Evolutionary conservation across 2,888 invertebrate genomes (phyloP).

Genomic region (Drosophila cognata): DNA sequence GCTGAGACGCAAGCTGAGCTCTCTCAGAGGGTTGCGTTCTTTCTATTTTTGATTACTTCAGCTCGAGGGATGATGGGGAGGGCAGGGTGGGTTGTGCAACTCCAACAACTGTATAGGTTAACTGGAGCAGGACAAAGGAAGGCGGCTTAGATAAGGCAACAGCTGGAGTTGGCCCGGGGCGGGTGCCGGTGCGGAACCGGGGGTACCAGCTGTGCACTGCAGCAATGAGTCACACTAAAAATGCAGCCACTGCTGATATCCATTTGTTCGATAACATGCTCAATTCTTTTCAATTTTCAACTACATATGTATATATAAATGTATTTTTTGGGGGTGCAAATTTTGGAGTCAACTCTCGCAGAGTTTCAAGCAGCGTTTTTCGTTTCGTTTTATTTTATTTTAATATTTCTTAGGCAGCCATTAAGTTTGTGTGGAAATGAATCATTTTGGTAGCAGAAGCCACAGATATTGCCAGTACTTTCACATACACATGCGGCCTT

Average conservation of each 20-base stretch:
- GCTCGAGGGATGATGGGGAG: neutral
- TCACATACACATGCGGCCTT: constrained; percentile 28
- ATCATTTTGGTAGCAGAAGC: constrained; percentile 34
- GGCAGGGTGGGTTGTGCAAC: constrained; percentile 33
- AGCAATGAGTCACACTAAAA: constrained; percentile 39
- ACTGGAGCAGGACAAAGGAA: constrained; percentile 49
- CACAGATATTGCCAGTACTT: constrained; percentile 52
- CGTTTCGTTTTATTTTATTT: neutral
- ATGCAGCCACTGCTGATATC: constrained; percentile 2
- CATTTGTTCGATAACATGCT: constrained; percentile 3
- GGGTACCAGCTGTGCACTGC: constrained; percentile 10
- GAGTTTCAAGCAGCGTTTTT: neutral
- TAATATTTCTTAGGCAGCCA: constrained; percentile 6
- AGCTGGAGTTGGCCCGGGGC: constrained; percentile 31
- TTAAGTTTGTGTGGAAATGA: constrained; percentile 36
- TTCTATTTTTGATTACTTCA: constrained; percentile 9
- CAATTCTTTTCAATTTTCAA: constrained; percentile 6
- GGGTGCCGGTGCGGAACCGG: neutral
- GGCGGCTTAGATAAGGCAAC: constrained; percentile 46
- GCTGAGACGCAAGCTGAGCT: constrained; percentile 13
- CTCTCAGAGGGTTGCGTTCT: constrained; percentile 43
- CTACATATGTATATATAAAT: neutral
- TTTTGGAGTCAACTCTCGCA: neutral
- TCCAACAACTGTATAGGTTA: constrained; percentile 37
- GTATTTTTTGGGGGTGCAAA: neutral